Conservation (phyloP, 2,888 invertebrate genomes). For the Hemaris fuciformis region DNA sequence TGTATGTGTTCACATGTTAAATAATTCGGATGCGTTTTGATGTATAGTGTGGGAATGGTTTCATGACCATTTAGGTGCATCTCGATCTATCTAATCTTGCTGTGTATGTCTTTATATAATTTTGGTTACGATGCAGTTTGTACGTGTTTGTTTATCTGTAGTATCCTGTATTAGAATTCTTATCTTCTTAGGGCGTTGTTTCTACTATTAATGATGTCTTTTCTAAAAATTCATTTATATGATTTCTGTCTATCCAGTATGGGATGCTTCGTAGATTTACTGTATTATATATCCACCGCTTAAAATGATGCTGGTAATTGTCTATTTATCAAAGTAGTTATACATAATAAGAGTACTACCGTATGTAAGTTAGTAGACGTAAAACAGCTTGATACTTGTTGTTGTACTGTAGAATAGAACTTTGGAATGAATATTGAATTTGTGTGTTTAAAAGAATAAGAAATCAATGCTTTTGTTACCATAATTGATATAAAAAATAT, state of each 20-base stretch:
- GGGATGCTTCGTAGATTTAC: neutral
- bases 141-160: neutral
- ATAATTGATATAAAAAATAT: neutral
- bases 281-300: neutral
- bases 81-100: neutral
- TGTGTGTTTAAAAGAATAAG: neutral
- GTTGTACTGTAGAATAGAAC: neutral
- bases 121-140: too few relatives aligned
- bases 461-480: neutral
- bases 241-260: too few relatives aligned
- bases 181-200: too few relatives aligned
- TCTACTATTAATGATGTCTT: too few relatives aligned
- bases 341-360: neutral
- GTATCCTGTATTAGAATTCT: neutral
- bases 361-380: neutral
- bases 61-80: neutral
- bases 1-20: conserved; percentile 63
- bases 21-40: neutral
- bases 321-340: neutral
- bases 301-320: neutral
- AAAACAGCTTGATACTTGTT: neutral
- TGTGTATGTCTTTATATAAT: neutral
- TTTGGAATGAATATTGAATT: neutral
- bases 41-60: neutral
- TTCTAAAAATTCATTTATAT: too few relatives aligned